Evolutionary conservation across 2,797 vertebrate genomes (phyloP), one percentile per base, ranked within the genome.

Genomic region (Arnoldichthys spilopterus): DNA sequence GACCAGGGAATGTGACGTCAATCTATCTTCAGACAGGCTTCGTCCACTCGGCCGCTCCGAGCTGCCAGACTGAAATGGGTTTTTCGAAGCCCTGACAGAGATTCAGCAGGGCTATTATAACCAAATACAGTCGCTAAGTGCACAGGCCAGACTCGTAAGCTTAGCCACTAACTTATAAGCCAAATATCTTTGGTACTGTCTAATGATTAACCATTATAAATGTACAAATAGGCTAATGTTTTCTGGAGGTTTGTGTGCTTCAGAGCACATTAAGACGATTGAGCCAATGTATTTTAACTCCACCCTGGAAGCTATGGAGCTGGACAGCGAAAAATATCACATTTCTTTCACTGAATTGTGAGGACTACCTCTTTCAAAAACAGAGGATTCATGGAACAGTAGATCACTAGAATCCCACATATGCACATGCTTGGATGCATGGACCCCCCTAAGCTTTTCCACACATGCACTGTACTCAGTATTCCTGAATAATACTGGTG

Each of bases 321-420:
- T 67, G 26, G 16, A 77, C 24, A 54, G 13, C 6, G 37, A 32
- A 58, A 51, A 24, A 20, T 56, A 43, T 54, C 26, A 15, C 64
- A 49, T 34, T 81, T 43, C 30, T 74, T 79, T 63, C 54, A 54
- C 51, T 47, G 40, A 82, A 49, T 34, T n/a, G n/a, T 43, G 51
- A 74, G 61, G 66, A 85, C 83, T 37, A 80, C 12, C 28, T 53
- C 49, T 70, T 66, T 79, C 59, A 51, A 82, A 83, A 83, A 58
- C 54, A 76, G 47, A 26, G 62, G 76, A 79, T 78, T 81, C 37
- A 67, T 22, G 40, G 15, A 68, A 79, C 40, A 78, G 84, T 28
- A 80, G 2, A 69, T 74, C 49, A 76, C n/a, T 62, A 24, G 74
- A 64, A 30, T 58, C 67, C 69, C 68, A 80, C 47, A 26, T n/a